A percentile compares a stretch with the other conserved stretches of the same genome.
Evolutionary conservation across 1,140 invertebrate genomes (phyloP).

Genomic region (Galleria mellonella): DNA sequence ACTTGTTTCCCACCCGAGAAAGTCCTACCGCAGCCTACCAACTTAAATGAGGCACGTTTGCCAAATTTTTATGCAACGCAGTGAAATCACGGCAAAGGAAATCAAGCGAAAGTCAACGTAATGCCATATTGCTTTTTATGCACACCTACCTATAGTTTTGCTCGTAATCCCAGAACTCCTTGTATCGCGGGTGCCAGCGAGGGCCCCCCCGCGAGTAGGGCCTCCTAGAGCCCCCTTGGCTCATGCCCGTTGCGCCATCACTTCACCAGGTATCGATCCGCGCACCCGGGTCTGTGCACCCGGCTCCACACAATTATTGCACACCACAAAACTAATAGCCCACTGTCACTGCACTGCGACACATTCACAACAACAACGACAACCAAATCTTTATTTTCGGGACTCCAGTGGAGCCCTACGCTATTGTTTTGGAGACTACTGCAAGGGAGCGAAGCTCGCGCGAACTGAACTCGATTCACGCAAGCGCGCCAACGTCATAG

Average conservation of each 20-base stretch:
- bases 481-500: constrained; percentile 48
- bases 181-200: constrained; percentile 65
- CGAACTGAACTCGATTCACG: constrained; percentile 27
- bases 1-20: too few relatives aligned
- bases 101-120: too few relatives aligned
- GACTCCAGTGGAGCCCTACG: constrained; percentile 37
- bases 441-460: constrained; percentile 49
- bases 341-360: constrained; percentile 50
- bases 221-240: constrained; percentile 60
- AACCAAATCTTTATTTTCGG: constrained; percentile 16
- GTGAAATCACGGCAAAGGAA: too few relatives aligned
- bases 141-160: constrained; percentile 56
- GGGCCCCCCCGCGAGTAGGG: constrained; percentile 65
- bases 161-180: constrained; percentile 68
- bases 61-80: too few relatives aligned
- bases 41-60: too few relatives aligned
- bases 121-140: too few relatives aligned
- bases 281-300: constrained; percentile 20
- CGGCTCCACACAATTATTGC: constrained; percentile 14
- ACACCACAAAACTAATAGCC: constrained; percentile 27
- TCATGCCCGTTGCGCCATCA: constrained; percentile 56
- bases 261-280: constrained; percentile 47
- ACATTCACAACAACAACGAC: constrained; percentile 29
- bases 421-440: constrained; percentile 47
- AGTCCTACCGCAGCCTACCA: too few relatives aligned